Base-by-base conservation (phyloP, 2,797 vertebrate genomes). In the Premnoplex brunnescens region DNA sequence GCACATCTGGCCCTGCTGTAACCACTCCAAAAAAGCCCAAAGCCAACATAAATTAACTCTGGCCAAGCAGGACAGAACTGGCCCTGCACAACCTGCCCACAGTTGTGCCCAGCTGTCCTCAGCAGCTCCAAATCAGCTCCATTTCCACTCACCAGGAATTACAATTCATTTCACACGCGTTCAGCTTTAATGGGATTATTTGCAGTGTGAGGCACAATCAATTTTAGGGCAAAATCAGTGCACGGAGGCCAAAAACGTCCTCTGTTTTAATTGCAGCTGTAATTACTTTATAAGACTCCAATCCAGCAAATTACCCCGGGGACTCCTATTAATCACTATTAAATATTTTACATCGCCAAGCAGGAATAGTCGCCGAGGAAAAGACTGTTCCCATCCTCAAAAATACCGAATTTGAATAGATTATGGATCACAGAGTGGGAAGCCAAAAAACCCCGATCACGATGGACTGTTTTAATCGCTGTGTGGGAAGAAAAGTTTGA, bases 201-300 rank as follows among this genome's bases (percentile, higher is more conserved):
- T 68, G 67, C 78, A 36, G 28, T 12, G 66, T 16, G 62, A 83
- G 44, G 49, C 17, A 21, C 44, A 43, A 79, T 74, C 84, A 71
- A 68, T 71, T 73, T 64, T 14, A 91, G 89, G 72, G 56, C 78
- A 86, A 88, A 93, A 75, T 52, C 30, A 64, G 59, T 51, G 75
- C 58, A 60, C 5, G 20, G 76, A 83, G 78, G 87, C 81, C 49
- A 81, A 62, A 84, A 64, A 43, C 6, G 41, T 48, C 83, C 76
- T 56, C 30, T 1, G 7, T 44, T 95, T 76, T 91, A 94, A 94
- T 16, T 87, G 72, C 76, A 92, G 41, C 92, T 80, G 93, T 96
- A 95, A 96, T 95, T 96, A 96, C 78, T 93, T 89, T 75, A 6
- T 62, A 85, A 56, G 12, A 77, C 64, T 64, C 44, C 60, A 81